These are phyloP conservation scores for Chromoteleia sp. DNA, from an alignment of 2,888 invertebrate species.

Conservation along the genomic window DNA sequence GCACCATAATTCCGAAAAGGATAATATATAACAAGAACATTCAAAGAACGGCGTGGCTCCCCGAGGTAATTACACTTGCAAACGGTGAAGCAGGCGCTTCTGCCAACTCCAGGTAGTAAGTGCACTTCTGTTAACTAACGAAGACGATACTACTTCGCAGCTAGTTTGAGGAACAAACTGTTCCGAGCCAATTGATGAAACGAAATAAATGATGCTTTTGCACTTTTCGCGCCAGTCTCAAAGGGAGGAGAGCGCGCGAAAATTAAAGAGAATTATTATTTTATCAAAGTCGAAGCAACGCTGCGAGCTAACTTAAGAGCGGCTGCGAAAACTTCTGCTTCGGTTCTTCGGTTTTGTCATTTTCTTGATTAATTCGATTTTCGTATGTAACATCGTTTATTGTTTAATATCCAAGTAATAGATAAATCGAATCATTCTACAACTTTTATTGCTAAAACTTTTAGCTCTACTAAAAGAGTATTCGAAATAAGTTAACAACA, in stretches of 20 bases:
- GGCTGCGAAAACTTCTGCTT: too few species aligned
- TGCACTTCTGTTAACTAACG: conserved; percentile 57
- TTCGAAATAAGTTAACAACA: too few species aligned
- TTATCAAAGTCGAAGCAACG: not conserved
- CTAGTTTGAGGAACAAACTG: conserved; percentile 48
- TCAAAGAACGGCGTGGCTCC: conserved; percentile 37
- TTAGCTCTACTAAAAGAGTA: too few species aligned
- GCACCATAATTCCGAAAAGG: conserved; percentile 28
- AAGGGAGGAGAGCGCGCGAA: not conserved
- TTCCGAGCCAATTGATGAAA: conserved; percentile 51
- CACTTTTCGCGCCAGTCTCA: conserved; percentile 19
- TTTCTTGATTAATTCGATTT: not conserved
- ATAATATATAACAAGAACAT: conserved; percentile 42
- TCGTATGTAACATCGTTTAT: too few species aligned
- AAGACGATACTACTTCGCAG: conserved; percentile 59
- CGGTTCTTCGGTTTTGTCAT: too few species aligned
- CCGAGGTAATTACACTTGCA: conserved; percentile 62
- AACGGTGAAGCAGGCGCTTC: conserved; percentile 41
- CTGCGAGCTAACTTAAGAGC: not conserved
- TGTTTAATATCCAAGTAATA: too few species aligned
- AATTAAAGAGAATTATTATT: conserved; percentile 13
- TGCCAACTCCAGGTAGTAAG: conserved; percentile 47
- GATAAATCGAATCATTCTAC: too few species aligned
- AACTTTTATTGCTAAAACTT: too few species aligned
- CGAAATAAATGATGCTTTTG: conserved; percentile 56